Evolutionary conservation across 1,140 invertebrate genomes (phyloP), one percentile per base, ranked within the genome.

Genomic region (Cyrtorhinus lividipennis): DNA sequence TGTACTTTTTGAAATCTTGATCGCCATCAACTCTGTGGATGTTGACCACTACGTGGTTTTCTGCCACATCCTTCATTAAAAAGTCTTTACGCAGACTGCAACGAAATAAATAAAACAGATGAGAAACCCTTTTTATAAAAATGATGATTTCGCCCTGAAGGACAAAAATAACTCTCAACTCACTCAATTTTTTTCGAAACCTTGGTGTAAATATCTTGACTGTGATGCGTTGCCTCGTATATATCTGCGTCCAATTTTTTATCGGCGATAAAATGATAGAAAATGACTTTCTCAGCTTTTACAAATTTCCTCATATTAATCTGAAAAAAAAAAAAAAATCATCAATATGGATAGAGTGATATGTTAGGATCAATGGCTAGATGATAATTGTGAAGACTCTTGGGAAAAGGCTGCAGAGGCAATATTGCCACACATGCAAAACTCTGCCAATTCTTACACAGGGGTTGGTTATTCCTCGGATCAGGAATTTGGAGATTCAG

Each of bases 41-140:
- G 18, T 53, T 53, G 20, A 53, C 48, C 48, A 53, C 48, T 15
- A 53, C 48, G 20, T 53, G 48, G 48, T 53, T 53, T 53, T 53
- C 48, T 20, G 48, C 48, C 20, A 53, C 48, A 20, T 53, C 48
- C 20, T 53, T 53, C 48, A 53, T 53, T 20, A 53, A 22, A 15
- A 53, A 53, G 18, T 53, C 48, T 20, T 53, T 53, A 10, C 48
- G 48, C 5, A 53, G 5, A 20, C 48, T 53, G 18, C 48, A 53
- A 53, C 5, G 20, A 53, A 5, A 10, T 20, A 53, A 38, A 8
- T 38, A 38, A 38, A 38, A 38, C 30, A 8, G 15, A n/a, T n/a
- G n/a, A n/a, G n/a, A n/a, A n/a, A n/a, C n/a, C n/a, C n/a, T n/a
- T n/a, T n/a, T n/a, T n/a, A n/a, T n/a, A n/a, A n/a, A n/a, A n/a